These are phyloP conservation scores for Lycaena phlaeas DNA, from an alignment of 2,888 invertebrate species.

Conservation along the genomic window DNA sequence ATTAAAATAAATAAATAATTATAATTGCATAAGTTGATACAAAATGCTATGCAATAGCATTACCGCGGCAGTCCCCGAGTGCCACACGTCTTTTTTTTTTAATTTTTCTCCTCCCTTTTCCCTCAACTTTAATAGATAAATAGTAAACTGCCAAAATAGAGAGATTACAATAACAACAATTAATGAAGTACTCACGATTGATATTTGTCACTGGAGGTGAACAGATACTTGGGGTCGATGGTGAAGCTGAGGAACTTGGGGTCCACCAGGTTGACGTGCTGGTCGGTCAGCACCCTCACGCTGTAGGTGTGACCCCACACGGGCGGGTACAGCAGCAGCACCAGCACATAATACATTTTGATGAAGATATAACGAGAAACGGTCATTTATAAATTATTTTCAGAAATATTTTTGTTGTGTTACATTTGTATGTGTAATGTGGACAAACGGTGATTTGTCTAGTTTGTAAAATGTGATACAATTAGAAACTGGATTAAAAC, in stretches of 20 bases:
- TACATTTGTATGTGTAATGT: not conserved
- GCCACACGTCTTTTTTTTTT: too few relatives aligned
- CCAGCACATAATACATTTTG: too few relatives aligned
- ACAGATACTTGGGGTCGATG: conserved; percentile 78
- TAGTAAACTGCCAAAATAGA: too few relatives aligned
- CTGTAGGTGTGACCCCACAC: conserved; percentile 50
- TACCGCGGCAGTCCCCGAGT: too few relatives aligned
- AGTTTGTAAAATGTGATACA: not conserved
- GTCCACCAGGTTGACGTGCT: conserved; percentile 76
- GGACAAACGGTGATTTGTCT: not conserved
- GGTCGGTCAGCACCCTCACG: conserved; percentile 74
- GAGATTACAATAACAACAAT: not conserved
- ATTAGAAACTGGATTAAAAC: too few relatives aligned
- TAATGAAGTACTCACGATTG: conserved; percentile 21
- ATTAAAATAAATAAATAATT: too few relatives aligned
- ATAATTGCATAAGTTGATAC: too few relatives aligned
- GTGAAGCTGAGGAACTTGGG: conserved; percentile 82
- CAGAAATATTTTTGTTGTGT: not conserved
- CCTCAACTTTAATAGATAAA: too few relatives aligned
- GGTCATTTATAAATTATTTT: not conserved
- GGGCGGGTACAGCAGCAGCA: not conserved
- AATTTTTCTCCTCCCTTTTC: too few relatives aligned
- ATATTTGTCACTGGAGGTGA: conserved; percentile 42
- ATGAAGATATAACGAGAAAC: too few relatives aligned
- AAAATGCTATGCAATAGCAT: too few relatives aligned